Conservation (phyloP, 2,113 vertebrate species). For the Phalacrocorax carbo region DNA sequence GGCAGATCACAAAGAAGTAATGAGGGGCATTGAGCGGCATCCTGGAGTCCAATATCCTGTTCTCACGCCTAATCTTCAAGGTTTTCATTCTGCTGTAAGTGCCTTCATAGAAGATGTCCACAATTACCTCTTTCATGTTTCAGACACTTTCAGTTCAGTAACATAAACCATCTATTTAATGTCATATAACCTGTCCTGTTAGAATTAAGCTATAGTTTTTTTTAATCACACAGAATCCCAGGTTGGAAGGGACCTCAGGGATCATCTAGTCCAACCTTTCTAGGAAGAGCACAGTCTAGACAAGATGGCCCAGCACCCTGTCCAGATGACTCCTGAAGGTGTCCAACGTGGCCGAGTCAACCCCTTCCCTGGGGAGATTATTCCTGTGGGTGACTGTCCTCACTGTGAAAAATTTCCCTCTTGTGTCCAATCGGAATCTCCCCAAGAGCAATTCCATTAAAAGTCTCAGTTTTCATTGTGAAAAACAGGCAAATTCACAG, state of each 20-base stretch:
- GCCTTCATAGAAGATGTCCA: neutral
- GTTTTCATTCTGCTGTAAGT: constrained; percentile 92
- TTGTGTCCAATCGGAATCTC: no score
- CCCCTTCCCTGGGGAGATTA: no score
- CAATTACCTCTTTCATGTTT: neutral
- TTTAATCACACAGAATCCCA: no score
- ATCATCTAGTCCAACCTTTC: no score
- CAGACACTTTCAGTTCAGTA: neutral
- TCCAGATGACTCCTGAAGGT: no score
- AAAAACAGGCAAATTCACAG: neutral
- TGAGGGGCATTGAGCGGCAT: constrained; percentile 81
- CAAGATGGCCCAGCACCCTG: no score
- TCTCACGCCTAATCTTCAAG: constrained; percentile 90
- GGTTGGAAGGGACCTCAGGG: no score
- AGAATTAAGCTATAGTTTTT: neutral
- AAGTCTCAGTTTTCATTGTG: neutral
- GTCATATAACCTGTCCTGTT: neutral
- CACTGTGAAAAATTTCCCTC: no score
- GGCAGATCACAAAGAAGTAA: constrained; percentile 91
- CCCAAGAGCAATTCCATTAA: no score
- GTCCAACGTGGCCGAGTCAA: no score
- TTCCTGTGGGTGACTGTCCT: no score
- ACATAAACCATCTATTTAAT: neutral
- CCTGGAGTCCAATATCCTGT: constrained; percentile 89
- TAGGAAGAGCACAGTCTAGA: no score